Conservation (phyloP, 2,797 vertebrate genomes). For the Oreortyx pictus region DNA sequence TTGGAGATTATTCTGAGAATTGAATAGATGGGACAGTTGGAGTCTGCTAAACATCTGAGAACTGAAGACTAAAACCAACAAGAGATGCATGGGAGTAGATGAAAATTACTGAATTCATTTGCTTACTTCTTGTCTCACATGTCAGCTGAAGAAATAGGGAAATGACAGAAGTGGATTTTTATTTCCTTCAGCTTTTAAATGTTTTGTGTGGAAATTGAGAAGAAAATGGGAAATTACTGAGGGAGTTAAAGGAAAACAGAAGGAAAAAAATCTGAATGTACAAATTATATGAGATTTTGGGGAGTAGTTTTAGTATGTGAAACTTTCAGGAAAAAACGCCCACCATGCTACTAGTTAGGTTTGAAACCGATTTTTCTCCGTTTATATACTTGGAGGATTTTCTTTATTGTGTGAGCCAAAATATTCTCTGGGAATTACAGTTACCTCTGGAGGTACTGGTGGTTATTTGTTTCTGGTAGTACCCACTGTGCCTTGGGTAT, state of each 20-base stretch:
- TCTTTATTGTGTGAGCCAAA: background rate
- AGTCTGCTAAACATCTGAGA: background rate
- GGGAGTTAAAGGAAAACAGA: background rate
- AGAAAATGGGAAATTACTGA: background rate
- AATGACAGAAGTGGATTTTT: background rate
- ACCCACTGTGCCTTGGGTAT: background rate
- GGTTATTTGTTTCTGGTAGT: constrained; percentile 38
- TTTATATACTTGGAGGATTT: background rate
- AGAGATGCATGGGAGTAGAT: background rate
- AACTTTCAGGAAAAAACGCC: background rate
- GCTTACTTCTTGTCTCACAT: background rate
- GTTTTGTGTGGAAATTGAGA: background rate
- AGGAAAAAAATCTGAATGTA: background rate
- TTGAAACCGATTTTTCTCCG: background rate
- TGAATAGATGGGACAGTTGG: background rate
- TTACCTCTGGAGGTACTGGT: background rate
- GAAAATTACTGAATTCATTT: background rate
- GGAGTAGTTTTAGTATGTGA: background rate
- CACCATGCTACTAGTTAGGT: background rate
- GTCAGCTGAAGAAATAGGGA: background rate
- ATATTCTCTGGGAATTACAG: background rate
- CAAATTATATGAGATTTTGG: background rate
- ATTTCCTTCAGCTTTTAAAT: background rate
- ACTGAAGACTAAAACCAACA: background rate
- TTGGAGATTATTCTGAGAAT: background rate